These are phyloP conservation scores for Colistium nudipinnis DNA, from an alignment of 2,113 vertebrate species.

Conservation along the genomic window DNA sequence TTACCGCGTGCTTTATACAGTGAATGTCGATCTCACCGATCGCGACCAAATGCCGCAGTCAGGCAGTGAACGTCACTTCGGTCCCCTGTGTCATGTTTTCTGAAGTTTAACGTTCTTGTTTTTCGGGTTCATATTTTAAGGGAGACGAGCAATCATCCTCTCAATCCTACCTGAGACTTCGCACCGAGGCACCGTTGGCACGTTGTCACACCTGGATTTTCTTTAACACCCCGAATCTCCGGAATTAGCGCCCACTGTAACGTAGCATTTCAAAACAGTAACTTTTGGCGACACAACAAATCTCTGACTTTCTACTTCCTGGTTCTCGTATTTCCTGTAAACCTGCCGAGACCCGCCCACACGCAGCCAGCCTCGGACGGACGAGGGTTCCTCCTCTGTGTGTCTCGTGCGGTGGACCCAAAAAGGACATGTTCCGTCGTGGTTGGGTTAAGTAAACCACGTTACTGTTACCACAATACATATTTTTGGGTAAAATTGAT, in stretches of 20 bases:
- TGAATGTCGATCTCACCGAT: neutral
- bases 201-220: constrained; percentile 5
- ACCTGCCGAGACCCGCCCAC: constrained; percentile 63
- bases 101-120: neutral
- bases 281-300: constrained; percentile 32
- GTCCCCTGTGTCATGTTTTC: neutral
- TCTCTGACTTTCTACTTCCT: constrained; percentile 72
- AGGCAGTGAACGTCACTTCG: neutral
- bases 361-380: too few relatives aligned
- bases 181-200: constrained; percentile 4
- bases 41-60: neutral
- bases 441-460: too few relatives aligned
- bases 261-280: neutral
- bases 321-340: constrained; percentile 77
- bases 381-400: too few relatives aligned
- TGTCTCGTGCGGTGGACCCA: too few relatives aligned
- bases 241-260: neutral
- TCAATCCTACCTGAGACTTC: constrained; percentile 60
- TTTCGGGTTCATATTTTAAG: neutral
- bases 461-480: too few relatives aligned
- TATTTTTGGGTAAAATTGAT: too few relatives aligned
- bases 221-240: neutral
- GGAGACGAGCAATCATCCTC: neutral
- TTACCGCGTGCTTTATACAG: neutral
- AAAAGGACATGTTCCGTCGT: too few relatives aligned